A percentile compares a stretch with the other conserved stretches of the same genome.
Evolutionary conservation across 2,888 invertebrate genomes (phyloP).

Genomic region (Cataglyphis altisquamis): DNA sequence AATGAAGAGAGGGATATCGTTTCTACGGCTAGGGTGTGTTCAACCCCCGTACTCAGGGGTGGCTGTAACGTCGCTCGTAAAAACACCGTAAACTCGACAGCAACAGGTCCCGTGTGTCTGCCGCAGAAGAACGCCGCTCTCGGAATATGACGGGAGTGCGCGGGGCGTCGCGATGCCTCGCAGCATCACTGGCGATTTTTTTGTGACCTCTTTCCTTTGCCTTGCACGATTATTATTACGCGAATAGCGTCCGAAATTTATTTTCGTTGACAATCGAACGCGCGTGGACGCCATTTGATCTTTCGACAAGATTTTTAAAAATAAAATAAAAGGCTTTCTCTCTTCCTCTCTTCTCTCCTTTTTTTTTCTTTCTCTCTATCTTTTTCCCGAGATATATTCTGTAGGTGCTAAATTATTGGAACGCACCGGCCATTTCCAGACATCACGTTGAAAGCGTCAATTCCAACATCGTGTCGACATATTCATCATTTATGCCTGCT

Average conservation of each 20-base stretch:
- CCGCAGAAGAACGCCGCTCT: constrained; percentile 73
- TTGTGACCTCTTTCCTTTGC: background rate
- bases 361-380: background rate
- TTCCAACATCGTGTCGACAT: constrained; percentile 15
- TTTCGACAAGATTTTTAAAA: background rate
- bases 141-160: constrained; percentile 80
- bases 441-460: constrained; percentile 39
- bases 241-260: background rate
- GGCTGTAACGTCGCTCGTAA: constrained; percentile 86
- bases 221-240: background rate
- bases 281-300: no score
- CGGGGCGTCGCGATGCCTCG: constrained; percentile 60
- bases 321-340: background rate
- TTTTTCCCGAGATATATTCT: background rate
- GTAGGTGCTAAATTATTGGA: background rate
- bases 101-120: constrained; percentile 86
- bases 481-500: constrained; percentile 36
- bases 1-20: constrained; percentile 76
- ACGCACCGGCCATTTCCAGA: background rate
- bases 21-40: constrained; percentile 74
- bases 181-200: constrained; percentile 60
- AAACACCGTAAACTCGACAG: constrained; percentile 86
- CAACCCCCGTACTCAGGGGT: constrained; percentile 82
- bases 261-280: background rate
- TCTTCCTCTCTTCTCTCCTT: no score